These are phyloP conservation scores for Eulemur rubriventer DNA, from an alignment of 2,797 vertebrate genomes.

Conservation along the genomic window DNA sequence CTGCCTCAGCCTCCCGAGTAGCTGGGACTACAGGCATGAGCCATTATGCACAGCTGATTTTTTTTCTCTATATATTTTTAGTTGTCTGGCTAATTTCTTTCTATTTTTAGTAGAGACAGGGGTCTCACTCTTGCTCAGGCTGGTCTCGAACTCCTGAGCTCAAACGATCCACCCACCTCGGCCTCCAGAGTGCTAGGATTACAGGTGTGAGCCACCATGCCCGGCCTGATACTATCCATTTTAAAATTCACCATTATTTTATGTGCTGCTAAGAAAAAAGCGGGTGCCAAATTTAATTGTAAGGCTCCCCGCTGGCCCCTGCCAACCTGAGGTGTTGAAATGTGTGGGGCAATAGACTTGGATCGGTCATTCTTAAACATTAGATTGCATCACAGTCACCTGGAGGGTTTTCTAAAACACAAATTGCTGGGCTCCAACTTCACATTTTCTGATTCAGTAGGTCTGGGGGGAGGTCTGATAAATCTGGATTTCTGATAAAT, in stretches of 20 bases:
- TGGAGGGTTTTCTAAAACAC: not conserved
- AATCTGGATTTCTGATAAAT: not conserved
- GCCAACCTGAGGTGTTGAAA: not conserved
- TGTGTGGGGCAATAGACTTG: not conserved
- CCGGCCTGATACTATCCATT: not conserved
- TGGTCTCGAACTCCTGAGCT: too few species aligned
- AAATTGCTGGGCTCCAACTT: not conserved
- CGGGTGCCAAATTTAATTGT: not conserved
- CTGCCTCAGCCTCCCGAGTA: too few species aligned
- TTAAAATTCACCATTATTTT: not conserved
- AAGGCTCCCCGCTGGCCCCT: not conserved
- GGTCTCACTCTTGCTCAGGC: too few species aligned
- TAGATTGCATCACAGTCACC: not conserved
- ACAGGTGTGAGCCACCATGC: too few species aligned
- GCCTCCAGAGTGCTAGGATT: too few species aligned
- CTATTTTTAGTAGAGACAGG: too few species aligned
- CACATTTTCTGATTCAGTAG: not conserved
- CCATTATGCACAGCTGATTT: too few species aligned
- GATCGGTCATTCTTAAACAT: not conserved
- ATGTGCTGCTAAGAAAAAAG: not conserved
- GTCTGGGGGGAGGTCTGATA: not conserved
- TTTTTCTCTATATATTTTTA: too few species aligned
- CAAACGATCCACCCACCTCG: too few species aligned
- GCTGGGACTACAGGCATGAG: too few species aligned
- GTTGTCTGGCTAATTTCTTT: too few species aligned